Percentiles rank a stretch among this genome's conserved stretches.
phyloP scores from a whole-genome alignment of 2,797 vertebrate species.

The Coccyzus lansbergi region DNA sequence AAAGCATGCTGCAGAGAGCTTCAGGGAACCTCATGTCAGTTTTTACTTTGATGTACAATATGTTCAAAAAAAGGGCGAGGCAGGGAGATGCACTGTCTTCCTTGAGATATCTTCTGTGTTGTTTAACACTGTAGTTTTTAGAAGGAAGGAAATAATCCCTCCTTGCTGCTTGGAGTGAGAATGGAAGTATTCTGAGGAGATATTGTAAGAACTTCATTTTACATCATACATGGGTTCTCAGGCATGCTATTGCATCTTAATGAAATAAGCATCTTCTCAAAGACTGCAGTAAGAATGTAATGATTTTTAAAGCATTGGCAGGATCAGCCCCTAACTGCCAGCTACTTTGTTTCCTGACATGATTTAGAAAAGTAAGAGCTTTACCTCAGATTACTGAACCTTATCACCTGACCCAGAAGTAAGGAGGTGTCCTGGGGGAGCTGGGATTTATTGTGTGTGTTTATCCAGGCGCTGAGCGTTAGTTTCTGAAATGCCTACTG shows the following conservation, averaged over 20 bases:
- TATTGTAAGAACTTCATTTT: slow-evolving; percentile 43
- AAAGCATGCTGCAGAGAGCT: slow-evolving; percentile 80
- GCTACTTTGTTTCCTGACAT: slow-evolving; percentile 44
- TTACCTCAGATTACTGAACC: background rate
- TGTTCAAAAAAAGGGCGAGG: slow-evolving; percentile 9
- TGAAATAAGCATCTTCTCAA: slow-evolving; percentile 50
- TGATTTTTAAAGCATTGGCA: slow-evolving; percentile 41
- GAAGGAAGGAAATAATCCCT: slow-evolving; percentile 37
- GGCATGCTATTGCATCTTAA: slow-evolving; percentile 63
- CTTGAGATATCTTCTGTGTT: slow-evolving; percentile 62
- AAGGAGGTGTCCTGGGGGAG: background rate
- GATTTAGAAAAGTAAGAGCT: slow-evolving; percentile 35
- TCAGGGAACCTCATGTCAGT: slow-evolving; percentile 71
- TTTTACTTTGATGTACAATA: slow-evolving; percentile 76
- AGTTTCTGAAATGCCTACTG: background rate
- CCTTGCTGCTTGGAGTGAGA: slow-evolving; percentile 30
- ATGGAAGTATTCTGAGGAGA: slow-evolving; percentile 47
- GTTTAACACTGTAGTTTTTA: slow-evolving; percentile 66
- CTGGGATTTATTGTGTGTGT: background rate
- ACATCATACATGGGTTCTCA: slow-evolving; percentile 30
- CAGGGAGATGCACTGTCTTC: slow-evolving; percentile 39
- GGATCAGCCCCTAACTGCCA: slow-evolving; percentile 28
- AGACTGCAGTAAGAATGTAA: slow-evolving; percentile 29
- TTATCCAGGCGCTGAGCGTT: background rate
- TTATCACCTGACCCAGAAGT: background rate